A percentile compares a stretch with the other conserved stretches of the same genome.
phyloP scores from a whole-genome alignment of 1,140 invertebrate species.

The Calliphora vicina region DNA sequence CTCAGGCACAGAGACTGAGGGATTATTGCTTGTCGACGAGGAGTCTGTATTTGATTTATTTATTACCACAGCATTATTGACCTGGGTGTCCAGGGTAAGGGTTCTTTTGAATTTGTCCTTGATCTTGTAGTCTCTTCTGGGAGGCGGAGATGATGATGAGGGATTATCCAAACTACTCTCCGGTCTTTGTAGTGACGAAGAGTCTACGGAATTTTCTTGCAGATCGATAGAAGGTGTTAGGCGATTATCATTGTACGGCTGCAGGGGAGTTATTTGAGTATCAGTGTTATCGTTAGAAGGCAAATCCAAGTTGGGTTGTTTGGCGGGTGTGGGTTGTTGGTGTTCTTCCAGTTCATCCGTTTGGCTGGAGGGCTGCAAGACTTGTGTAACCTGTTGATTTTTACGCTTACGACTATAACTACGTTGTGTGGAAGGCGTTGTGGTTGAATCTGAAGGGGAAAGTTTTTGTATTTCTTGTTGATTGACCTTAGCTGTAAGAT shows the following conservation, averaged over 20 bases:
- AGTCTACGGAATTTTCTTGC: conserved; percentile 38
- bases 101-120: conserved; percentile 62
- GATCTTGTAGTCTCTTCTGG: conserved; percentile 56
- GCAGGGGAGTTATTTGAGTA: conserved; percentile 45
- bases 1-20: conserved; percentile 43
- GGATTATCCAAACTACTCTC: conserved; percentile 10
- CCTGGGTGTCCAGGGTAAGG: conserved; percentile 52
- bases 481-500: conserved; percentile 52
- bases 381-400: conserved; percentile 57
- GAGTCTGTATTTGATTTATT: conserved; percentile 5
- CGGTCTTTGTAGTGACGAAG: conserved; percentile 35
- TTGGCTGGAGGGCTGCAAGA: conserved; percentile 42
- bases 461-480: neutral
- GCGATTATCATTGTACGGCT: conserved; percentile 50
- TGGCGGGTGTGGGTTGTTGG: conserved; percentile 47
- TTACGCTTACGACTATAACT: conserved; percentile 59
- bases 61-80: conserved; percentile 45
- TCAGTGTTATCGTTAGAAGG: conserved; percentile 42
- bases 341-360: conserved; percentile 37
- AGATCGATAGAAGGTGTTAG: conserved; percentile 35
- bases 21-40: neutral
- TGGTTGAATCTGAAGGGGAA: neutral
- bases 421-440: conserved; percentile 32
- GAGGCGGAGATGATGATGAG: conserved; percentile 53
- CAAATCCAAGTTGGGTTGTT: conserved; percentile 48